Conservation (phyloP, 2,113 vertebrate species). For the Eptesicus fuscus region DNA sequence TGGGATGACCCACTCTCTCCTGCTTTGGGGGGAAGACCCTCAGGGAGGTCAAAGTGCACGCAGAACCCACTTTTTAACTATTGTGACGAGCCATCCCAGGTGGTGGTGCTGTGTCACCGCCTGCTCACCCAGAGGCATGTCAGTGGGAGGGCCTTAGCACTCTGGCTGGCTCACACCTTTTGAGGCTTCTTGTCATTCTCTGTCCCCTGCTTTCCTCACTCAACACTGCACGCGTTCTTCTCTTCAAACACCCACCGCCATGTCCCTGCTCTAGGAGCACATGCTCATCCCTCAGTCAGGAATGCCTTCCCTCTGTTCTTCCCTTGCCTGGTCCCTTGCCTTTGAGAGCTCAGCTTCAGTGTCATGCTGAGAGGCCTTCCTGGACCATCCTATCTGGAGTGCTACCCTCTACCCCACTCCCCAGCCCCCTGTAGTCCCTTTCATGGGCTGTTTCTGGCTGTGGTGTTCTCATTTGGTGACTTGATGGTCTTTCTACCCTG, state of each 20-base stretch:
- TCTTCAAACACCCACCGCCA: background rate
- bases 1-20: background rate
- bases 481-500: background rate
- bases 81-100: background rate
- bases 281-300: background rate
- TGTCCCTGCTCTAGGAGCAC: background rate
- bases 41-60: background rate
- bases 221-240: background rate
- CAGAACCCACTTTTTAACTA: background rate
- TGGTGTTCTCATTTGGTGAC: background rate
- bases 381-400: background rate
- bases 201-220: background rate
- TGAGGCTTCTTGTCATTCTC: background rate
- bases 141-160: background rate
- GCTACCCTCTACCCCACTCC: background rate
- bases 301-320: background rate
- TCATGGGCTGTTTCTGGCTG: background rate
- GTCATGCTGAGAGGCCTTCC: background rate
- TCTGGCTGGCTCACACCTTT: background rate
- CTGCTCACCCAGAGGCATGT: background rate
- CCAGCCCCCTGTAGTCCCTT: background rate
- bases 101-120: background rate
- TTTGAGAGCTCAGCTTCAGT: background rate
- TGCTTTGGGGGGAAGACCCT: background rate
- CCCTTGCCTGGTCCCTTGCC: too few species aligned